Evolutionary conservation across 2,888 invertebrate species (phyloP), one percentile per base, ranked within the genome.

Genomic region (Lordiphosa fenestrarum): DNA sequence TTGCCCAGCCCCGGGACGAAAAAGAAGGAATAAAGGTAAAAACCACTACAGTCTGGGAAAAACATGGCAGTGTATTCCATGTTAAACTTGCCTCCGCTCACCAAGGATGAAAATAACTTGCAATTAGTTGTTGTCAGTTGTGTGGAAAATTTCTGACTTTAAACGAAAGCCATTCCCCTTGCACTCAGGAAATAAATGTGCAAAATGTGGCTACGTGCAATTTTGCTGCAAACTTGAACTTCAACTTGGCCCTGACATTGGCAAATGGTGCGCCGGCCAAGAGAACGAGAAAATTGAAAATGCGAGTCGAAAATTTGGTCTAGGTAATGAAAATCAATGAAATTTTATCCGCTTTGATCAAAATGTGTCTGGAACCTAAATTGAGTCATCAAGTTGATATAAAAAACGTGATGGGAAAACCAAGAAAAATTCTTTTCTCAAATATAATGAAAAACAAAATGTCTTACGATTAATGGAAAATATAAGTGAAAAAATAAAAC

Each of bases 121-220:
- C 65, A 75, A 75, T 80, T 75, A 81, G 81, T 81, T 75, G 55
- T 56, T 81, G 81, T 75, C 74, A 76, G 63, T 46, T 40, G 58
- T 46, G 44, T 37, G 42, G 65, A 50, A 30, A 44, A 41, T 46
- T 46, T 54, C 55, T 37, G 59, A 57, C 46, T 70, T 55, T 25
- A 61, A 42, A 12, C 23, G 49, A 9, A 55, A 64, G 7, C 46
- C 10, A 4, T 19, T 10, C 21, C 21, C n/a, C 30, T 38, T 36
- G 13, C 10, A 46, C 21, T 10, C 13, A 23, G 21, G 15, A 39
- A 50, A 61, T 69, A 50, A 62, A 73, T 54, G 71, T 80, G 66
- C 60, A 70, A 54, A 40, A 59, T 37, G 40, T 55, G 39, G 25
- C 54, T 44, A 54, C 56, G 67, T 56, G 54, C 52, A 54, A 37